Evolutionary conservation across 1,140 invertebrate genomes (phyloP).

Genomic region (Drosophila pseudoobscura): DNA sequence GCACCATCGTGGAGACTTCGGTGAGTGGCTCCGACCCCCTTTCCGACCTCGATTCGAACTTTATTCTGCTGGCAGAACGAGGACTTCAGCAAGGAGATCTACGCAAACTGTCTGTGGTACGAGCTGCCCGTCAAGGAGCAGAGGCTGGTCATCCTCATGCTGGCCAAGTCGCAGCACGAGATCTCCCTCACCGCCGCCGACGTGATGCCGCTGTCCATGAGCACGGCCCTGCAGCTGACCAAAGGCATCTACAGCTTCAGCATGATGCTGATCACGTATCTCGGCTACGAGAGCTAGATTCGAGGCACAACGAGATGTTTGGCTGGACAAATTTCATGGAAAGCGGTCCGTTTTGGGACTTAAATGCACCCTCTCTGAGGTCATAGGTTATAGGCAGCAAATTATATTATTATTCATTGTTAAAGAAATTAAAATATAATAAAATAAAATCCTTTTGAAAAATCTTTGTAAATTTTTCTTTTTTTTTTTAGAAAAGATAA

Average conservation of each 20-base stretch:
- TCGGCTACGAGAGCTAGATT: slow-evolving; percentile 28
- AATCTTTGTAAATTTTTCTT: too few relatives aligned
- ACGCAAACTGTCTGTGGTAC: slow-evolving; percentile 62
- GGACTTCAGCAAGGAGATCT: slow-evolving; percentile 38
- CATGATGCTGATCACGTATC: slow-evolving; percentile 64
- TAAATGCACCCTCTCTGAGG: too few relatives aligned
- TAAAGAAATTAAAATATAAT: too few relatives aligned
- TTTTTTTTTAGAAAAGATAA: too few relatives aligned
- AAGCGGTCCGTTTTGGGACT: too few relatives aligned
- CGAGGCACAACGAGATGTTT: too few relatives aligned
- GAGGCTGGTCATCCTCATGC: slow-evolving; percentile 59
- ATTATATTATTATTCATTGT: too few relatives aligned
- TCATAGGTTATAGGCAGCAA: too few relatives aligned
- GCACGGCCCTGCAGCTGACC: slow-evolving; percentile 57
- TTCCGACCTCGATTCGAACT: not conserved
- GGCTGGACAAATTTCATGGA: too few relatives aligned
- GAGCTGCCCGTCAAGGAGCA: slow-evolving; percentile 50
- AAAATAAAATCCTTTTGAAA: too few relatives aligned
- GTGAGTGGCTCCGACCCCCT: slow-evolving; percentile 8
- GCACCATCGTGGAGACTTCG: slow-evolving; percentile 58
- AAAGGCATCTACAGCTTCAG: slow-evolving; percentile 69
- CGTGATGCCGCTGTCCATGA: slow-evolving; percentile 63
- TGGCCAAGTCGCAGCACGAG: slow-evolving; percentile 64
- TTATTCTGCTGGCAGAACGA: slow-evolving; percentile 41
- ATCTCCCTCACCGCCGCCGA: slow-evolving; percentile 41